Base-by-base conservation (phyloP, 2,113 vertebrate genomes). In the Oncorhynchus masou region DNA sequence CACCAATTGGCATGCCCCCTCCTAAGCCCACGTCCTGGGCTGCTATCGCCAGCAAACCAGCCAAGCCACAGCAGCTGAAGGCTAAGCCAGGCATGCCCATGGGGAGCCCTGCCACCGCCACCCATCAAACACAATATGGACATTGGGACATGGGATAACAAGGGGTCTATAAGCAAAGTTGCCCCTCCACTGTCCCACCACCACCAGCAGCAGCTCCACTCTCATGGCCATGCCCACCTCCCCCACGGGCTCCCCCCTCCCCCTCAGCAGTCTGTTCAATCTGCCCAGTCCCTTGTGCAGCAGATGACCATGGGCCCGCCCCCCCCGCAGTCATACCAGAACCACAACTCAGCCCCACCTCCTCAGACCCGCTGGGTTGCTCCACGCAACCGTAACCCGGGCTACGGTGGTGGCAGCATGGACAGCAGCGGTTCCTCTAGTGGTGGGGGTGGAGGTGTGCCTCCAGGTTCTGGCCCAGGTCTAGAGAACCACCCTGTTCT, bases 61-160 rank as follows among this genome's bases (percentile, higher is more conserved):
- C 97, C 19, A 98, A 98, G 84, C 93, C 95, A 45, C 97, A 97
- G 75, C 97, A 98, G 79, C 95, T 97, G 34, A 99, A 98, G 90
- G 92, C 92, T 77, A 98, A 98, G 89, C 88, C 95, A 0, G 95
- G 95, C 39, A 92, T 94, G 57, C 88, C 94, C 71, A 88, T 96
- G 0, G 96, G 92, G 91, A 39, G 87, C 92, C 0, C 89, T 98
- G 69, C 97, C 96, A 5, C 97, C 97, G 0, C 94, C 97, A 0
- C 94, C 96, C n/a, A 95, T 98, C 72, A 99, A 98, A 91, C 97
- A 99, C 91, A 97, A 95, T 84, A 96, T 98, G 96, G 97, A 99
- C 94, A 98, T 99, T 39, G 97, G 97, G 80, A 98, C 96, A 2
- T 99, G 97, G 97, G 97, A 99, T 81, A 96, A 96, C 84, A 98